Base-by-base conservation (phyloP, 2,113 vertebrate genomes). In the Arenaria interpres region DNA sequence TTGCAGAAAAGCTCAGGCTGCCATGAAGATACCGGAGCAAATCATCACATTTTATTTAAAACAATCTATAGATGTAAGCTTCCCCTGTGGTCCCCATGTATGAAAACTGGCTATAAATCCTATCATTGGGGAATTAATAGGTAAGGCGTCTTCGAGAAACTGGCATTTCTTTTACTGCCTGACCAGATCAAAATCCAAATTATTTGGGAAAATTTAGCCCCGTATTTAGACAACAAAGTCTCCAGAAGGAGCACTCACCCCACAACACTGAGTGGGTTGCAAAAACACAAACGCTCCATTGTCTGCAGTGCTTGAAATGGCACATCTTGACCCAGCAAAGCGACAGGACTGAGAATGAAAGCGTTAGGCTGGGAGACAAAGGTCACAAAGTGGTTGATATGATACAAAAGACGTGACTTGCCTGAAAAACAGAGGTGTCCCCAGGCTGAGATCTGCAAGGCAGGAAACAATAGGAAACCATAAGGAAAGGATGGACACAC, bases 61-160 rank as follows among this genome's bases (percentile, higher is more conserved):
- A 57, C 17, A 13, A 22, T 4, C 6, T 8, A 19, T 13, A 20
- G 5, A 5, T 1, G 11, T 27, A 19, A 74, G 12, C 19, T 21
- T 23, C 20, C 46, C 4, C 23, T 2, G 1, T 14, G 33, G 21
- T 81, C 21, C 50, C 28, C 13, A 2, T 7, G 5, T 21, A 25
- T 62, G 10, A 51, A 87, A 84, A 54, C 22, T 50, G 60, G 6
- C 50, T 15, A 21, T 39, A 12, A 20, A 7, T 5, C 20, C 22
- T 60, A 15, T 20, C 37, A 12, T 0, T 21, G 5, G 11, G 35
- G 43, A 64, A 7, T 10, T 9, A 30, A 78, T 3, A 54, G 9
- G 8, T 23, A 30, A 84, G 32, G 28, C 23, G 59, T 0, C 1
- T 16, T 63, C 0, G 0, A 78, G 51, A 71, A 85, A 21, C 15